Evolutionary conservation across 2,113 vertebrate genomes (phyloP), one percentile per base, ranked within the genome.

Genomic region (Pyrgilauda ruficollis): DNA sequence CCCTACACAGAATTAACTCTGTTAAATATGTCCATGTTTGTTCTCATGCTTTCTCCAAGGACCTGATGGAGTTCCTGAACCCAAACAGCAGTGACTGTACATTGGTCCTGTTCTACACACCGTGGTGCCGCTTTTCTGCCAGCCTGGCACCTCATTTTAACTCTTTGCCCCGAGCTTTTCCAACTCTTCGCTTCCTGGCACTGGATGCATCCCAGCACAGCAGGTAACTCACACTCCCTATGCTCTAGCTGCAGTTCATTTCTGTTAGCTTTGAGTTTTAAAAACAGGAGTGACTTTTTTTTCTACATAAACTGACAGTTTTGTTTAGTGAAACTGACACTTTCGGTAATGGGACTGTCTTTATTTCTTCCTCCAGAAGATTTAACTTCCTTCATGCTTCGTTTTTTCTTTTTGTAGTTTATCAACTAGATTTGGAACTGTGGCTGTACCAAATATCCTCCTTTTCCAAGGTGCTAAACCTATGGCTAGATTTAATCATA

Each of bases 401-500:
- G 24, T 92, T 11, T 88, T 82, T 67, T 24, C 30, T 75, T 96
- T 85, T n/a, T 90, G 89, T 97, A 99, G 99, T 89, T 98, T 99
- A 53, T 99, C 99, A 33, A 99, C 99, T 1, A 98, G 99, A 84
- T 99, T 99, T 97, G 99, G 99, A 82, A 99, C 99, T 0, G 99
- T 99, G 56, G 99, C 99, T 24, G 99, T 99, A 58, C 99, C 99
- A 19, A 99, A 99, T 90, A 99, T 99, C 62, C 98, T 99, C 43
- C 97, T 99, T 91, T 99, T 99, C 96, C 99, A 99, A 98, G 99
- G 99, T 62, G 98, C 98, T 72, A 99, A 99, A 91, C 99, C 99
- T 9, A 99, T 99, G 99, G 99, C 99, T 80, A 98, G 99, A 56
- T 99, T 99, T 97, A 99, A 99, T 95, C 99, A 99, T 70, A 99